Conservation (phyloP, 1,140 invertebrate genomes). For the Himalopsyche phryganea region DNA sequence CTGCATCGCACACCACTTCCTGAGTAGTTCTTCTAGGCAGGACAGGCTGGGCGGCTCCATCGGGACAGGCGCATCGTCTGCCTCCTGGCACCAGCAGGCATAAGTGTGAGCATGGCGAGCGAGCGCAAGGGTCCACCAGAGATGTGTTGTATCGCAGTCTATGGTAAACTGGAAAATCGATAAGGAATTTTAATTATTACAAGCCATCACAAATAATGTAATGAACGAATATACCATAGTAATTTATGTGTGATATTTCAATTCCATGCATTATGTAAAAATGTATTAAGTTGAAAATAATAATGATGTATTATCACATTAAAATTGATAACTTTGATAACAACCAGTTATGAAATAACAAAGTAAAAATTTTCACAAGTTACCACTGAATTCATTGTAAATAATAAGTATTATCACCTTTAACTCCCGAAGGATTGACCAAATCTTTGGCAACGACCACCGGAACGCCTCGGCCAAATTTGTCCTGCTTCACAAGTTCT, state of each 20-base stretch:
- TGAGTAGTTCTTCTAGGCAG: slow-evolving; percentile 54
- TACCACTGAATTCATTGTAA: too few relatives aligned
- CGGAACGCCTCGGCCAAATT: slow-evolving; percentile 93
- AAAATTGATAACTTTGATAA: too few relatives aligned
- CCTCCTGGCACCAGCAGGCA: slow-evolving; percentile 86
- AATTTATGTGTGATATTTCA: too few relatives aligned
- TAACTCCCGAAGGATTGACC: slow-evolving; percentile 79
- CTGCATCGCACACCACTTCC: slow-evolving; percentile 72
- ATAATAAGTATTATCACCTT: slow-evolving; percentile 49
- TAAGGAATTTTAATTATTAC: too few relatives aligned
- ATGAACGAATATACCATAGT: too few relatives aligned
- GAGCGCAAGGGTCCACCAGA: slow-evolving; percentile 68
- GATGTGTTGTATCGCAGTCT: slow-evolving; percentile 74
- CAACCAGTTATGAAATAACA: too few relatives aligned
- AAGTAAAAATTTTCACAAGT: too few relatives aligned
- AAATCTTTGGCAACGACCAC: slow-evolving; percentile 75
- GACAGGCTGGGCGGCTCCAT: slow-evolving; percentile 55
- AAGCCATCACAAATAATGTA: too few relatives aligned
- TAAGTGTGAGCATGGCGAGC: slow-evolving; percentile 79
- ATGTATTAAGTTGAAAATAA: too few relatives aligned
- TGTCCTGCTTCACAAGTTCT: slow-evolving; percentile 84
- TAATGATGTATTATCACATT: too few relatives aligned
- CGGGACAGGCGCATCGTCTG: slow-evolving; percentile 85
- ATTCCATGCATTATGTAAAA: too few relatives aligned
- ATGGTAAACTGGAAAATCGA: slow-evolving; percentile 73